Conservation (phyloP, 2,113 vertebrate genomes). For the Platichthys stellatus region DNA sequence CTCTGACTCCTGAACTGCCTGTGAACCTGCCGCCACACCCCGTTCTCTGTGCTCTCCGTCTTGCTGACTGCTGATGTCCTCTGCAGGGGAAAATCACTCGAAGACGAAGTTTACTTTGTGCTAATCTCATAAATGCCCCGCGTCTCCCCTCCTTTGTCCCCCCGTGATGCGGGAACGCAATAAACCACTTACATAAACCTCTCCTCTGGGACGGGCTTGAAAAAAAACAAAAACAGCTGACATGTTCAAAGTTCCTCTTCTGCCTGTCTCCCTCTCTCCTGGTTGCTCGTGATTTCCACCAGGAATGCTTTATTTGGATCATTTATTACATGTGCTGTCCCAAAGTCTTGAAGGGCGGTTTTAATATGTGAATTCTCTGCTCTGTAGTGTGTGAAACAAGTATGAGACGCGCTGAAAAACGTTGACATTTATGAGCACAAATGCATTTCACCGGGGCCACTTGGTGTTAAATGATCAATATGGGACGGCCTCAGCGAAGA, state of each 20-base stretch:
- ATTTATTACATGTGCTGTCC: slow-evolving; percentile 80
- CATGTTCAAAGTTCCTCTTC: slow-evolving; percentile 76
- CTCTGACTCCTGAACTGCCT: slow-evolving; percentile 35
- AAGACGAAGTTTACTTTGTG: slow-evolving; percentile 78
- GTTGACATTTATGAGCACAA: slow-evolving; percentile 65
- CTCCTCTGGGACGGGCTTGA: slow-evolving; percentile 65
- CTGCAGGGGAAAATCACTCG: slow-evolving; percentile 64
- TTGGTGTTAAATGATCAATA: slow-evolving; percentile 73
- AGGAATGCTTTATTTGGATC: slow-evolving; percentile 80
- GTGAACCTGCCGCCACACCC: slow-evolving; percentile 31
- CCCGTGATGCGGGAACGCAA: slow-evolving; percentile 72
- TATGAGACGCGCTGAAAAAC: slow-evolving; percentile 58
- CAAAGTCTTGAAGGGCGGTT: slow-evolving; percentile 78
- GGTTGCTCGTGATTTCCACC: slow-evolving; percentile 80
- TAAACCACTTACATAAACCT: slow-evolving; percentile 84
- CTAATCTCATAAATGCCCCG: slow-evolving; percentile 82
- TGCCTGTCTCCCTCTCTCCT: slow-evolving; percentile 46
- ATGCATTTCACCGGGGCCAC: slow-evolving; percentile 69
- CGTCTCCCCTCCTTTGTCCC: slow-evolving; percentile 44
- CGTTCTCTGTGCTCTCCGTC: slow-evolving; percentile 37
- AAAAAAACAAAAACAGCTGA: slow-evolving; percentile 77
- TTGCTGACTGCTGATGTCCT: slow-evolving; percentile 61
- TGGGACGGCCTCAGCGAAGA: slow-evolving; percentile 33
- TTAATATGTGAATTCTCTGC: slow-evolving; percentile 80
- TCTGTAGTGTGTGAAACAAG: slow-evolving; percentile 72